A percentile compares a stretch with the other conserved stretches of the same genome.
Evolutionary conservation across 2,888 invertebrate genomes (phyloP).

Genomic region (Amphipoea lucens): DNA sequence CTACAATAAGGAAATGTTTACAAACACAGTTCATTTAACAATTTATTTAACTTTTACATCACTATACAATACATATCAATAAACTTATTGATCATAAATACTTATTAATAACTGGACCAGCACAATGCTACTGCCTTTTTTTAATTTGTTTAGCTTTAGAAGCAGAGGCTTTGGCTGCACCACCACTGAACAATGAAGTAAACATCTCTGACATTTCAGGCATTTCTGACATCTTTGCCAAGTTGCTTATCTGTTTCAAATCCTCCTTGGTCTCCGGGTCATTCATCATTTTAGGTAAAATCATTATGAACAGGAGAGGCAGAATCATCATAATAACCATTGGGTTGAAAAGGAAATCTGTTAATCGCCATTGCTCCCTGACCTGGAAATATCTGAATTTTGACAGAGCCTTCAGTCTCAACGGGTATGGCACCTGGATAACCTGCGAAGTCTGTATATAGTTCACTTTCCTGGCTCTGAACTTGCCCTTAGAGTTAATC

Average conservation of each 20-base stretch:
- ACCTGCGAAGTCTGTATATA: slow-evolving; percentile 97
- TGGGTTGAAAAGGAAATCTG: slow-evolving; percentile 98
- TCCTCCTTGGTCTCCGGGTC: slow-evolving; percentile 99
- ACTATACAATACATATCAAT: slow-evolving; percentile 70
- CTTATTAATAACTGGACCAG: slow-evolving; percentile 64
- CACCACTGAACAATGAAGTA: slow-evolving; percentile 95
- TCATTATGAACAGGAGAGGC: slow-evolving; percentile 96
- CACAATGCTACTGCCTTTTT: slow-evolving; percentile 81
- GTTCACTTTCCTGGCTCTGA: slow-evolving; percentile 98
- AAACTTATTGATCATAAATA: slow-evolving; percentile 74
- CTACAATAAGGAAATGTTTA: slow-evolving; percentile 43
- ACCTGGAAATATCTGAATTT: slow-evolving; percentile 97
- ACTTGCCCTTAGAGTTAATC: slow-evolving; percentile 99
- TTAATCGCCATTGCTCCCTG: slow-evolving; percentile 98
- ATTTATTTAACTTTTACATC: slow-evolving; percentile 66
- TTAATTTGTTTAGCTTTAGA: slow-evolving; percentile 87
- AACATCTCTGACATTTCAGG: slow-evolving; percentile 99
- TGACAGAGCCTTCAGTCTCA: slow-evolving; percentile 95
- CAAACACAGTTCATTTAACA: slow-evolving; percentile 55
- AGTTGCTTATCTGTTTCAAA: slow-evolving; percentile 96
- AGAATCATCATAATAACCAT: slow-evolving; percentile 99
- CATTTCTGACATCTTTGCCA: slow-evolving; percentile 95
- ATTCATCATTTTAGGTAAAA: slow-evolving; percentile 98
- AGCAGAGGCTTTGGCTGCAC: slow-evolving; percentile 86
- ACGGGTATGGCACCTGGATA: slow-evolving; percentile 97